Conservation (phyloP, 2,113 vertebrate species). For the Toxotes chatareus region DNA sequence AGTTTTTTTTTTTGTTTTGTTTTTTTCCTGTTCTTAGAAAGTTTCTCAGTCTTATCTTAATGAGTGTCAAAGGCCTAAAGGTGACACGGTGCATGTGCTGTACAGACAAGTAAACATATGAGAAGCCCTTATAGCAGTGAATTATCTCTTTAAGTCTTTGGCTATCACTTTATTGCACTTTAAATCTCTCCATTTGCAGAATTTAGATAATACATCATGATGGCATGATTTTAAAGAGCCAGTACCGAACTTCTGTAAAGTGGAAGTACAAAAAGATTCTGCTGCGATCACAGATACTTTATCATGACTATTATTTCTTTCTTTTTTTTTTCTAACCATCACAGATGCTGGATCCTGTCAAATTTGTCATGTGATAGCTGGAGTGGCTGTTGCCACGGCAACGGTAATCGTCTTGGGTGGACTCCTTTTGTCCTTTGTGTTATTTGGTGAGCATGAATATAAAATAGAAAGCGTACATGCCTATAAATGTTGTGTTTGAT, state of each 20-base stretch:
- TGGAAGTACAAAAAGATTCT: too few relatives aligned
- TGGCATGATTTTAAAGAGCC: too few relatives aligned
- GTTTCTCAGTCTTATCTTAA: background rate
- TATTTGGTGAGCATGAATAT: conserved; percentile 31
- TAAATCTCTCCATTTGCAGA: too few relatives aligned
- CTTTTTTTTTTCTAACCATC: background rate
- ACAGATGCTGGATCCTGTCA: conserved; percentile 12
- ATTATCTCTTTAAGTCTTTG: background rate
- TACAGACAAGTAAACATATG: too few relatives aligned
- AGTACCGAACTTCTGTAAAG: too few relatives aligned
- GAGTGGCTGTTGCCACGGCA: background rate
- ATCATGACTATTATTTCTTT: background rate
- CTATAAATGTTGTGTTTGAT: background rate
- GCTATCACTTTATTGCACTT: too few relatives aligned
- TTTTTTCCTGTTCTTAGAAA: background rate
- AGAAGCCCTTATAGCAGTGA: background rate
- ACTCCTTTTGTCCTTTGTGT: background rate
- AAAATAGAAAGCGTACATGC: background rate
- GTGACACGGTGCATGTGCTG: background rate
- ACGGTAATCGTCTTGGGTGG: background rate
- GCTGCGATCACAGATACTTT: too few relatives aligned
- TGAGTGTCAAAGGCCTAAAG: background rate
- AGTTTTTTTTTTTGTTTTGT: background rate
- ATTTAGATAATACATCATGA: too few relatives aligned
- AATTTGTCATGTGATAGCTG: background rate